phyloP scores from a whole-genome alignment of 2,797 vertebrate species.

The Brachymystax lenok region DNA sequence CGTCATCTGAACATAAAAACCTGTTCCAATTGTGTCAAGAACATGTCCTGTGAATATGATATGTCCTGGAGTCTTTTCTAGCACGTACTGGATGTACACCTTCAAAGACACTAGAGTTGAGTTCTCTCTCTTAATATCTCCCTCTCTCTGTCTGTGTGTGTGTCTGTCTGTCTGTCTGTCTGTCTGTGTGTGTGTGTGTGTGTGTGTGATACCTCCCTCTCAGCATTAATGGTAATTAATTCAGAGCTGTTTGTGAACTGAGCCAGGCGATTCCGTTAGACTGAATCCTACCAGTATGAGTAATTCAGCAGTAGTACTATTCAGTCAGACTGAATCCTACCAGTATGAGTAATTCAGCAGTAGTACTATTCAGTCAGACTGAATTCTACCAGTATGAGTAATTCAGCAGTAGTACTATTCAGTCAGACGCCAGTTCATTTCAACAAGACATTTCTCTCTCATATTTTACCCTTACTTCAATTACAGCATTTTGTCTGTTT shows the following conservation, averaged over 20 bases:
- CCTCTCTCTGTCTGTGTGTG: not conserved
- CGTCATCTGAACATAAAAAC: constrained; percentile 42
- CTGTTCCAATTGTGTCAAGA: constrained; percentile 63
- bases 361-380: too few species aligned
- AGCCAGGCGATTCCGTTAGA: not conserved
- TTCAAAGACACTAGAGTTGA: constrained; percentile 47
- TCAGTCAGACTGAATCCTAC: too few species aligned
- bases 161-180: not conserved
- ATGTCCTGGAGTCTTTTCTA: constrained; percentile 37
- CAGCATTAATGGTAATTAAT: constrained; percentile 61
- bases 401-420: too few species aligned
- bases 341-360: too few species aligned
- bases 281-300: not conserved
- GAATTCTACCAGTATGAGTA: too few species aligned
- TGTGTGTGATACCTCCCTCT: not conserved
- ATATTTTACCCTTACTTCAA: not conserved
- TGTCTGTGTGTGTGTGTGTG: not conserved
- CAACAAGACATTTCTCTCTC: not conserved
- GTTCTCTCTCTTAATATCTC: constrained; percentile 25
- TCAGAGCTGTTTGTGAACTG: constrained; percentile 23
- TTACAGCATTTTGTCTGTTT: too few species aligned
- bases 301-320: too few species aligned
- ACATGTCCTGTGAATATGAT: constrained; percentile 42
- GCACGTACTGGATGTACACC: constrained; percentile 50
- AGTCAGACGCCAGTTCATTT: not conserved